These are phyloP conservation scores for Amphiprion percula DNA, from an alignment of 2,113 vertebrate species.

Conservation along the genomic window DNA sequence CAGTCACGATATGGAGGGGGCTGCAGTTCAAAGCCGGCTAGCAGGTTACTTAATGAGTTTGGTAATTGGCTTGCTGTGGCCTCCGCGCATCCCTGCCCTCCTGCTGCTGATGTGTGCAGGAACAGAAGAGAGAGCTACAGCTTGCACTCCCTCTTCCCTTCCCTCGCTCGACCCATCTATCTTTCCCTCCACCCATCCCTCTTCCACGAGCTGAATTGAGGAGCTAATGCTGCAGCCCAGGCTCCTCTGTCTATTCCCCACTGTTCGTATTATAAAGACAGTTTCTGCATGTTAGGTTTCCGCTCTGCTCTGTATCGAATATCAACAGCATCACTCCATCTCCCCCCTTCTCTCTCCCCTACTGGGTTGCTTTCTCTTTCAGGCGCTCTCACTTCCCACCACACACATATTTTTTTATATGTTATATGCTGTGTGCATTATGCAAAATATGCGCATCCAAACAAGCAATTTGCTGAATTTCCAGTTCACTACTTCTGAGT, in stretches of 20 bases:
- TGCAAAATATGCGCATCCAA: conserved; percentile 62
- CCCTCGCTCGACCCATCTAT: conserved; percentile 43
- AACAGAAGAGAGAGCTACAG: conserved; percentile 52
- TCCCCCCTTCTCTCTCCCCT: conserved; percentile 9
- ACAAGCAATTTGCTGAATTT: conserved; percentile 70
- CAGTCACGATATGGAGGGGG: conserved; percentile 62
- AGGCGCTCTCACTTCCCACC: conserved; percentile 6
- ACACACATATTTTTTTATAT: conserved; percentile 10
- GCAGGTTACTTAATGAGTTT: conserved; percentile 85
- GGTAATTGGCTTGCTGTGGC: conserved; percentile 83
- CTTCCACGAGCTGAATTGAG: conserved; percentile 26
- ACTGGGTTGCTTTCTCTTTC: conserved; percentile 34
- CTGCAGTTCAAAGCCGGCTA: conserved; percentile 76
- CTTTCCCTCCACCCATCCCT: conserved; percentile 42
- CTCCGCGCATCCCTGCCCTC: conserved; percentile 67
- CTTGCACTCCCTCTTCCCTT: conserved; percentile 35
- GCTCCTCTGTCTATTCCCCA: conserved; percentile 39
- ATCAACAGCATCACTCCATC: conserved; percentile 51
- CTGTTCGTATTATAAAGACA: conserved; percentile 39
- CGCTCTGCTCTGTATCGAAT: conserved; percentile 45
- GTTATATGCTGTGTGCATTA: conserved; percentile 70
- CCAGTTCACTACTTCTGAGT: conserved; percentile 56
- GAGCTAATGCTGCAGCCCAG: conserved; percentile 49
- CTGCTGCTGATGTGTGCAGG: conserved; percentile 75
- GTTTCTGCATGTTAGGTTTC: conserved; percentile 45